Evolutionary conservation across 2,888 invertebrate genomes (phyloP), one percentile per base, ranked within the genome.

Genomic region (Archips xylosteana): DNA sequence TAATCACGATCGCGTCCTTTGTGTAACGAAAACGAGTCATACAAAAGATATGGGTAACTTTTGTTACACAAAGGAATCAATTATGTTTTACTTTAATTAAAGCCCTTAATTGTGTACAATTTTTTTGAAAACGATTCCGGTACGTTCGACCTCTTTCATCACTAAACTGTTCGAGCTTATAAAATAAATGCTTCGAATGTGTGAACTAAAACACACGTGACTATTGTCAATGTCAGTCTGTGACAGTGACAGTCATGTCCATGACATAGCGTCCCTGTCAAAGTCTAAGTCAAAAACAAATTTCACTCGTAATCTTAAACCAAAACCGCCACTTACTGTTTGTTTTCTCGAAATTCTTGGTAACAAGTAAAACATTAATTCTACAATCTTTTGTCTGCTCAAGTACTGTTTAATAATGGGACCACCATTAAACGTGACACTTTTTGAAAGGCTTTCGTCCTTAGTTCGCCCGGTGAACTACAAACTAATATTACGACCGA

Each of bases 381-480:
- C 57, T 15, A 57, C 32, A n/a, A 10, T 32, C 10, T 32, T 57
- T 4, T 57, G 32, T 12, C 57, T 57, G 10, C 4, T 57, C 12
- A 34, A 36, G 13, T 60, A 5, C 39, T 61, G 34, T 15, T 62
- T 36, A 65, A 82, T 77, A 75, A 82, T 79, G 79, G 81, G 80
- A 76, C 80, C 72, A 70, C 76, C 70, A 62, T 70, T 80, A 64
- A 87, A 85, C 72, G 73, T 82, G 71, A 87, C 83, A 72, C 78
- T 84, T 71, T 85, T 87, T 23, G 89, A 89, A 69, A 89, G 91
- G 77, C 82, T 92, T 60, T 89, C 91, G 1, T 79, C 83, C 6
- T 75, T 83, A 49, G 85, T 93, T 54, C 83, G 80, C 32, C 94
- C 94, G 23, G 79, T 82, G 12, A 90, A 92, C 75, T 95, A 94